Base-by-base conservation (phyloP, 2,888 invertebrate species). In the Drosophila testacea region DNA sequence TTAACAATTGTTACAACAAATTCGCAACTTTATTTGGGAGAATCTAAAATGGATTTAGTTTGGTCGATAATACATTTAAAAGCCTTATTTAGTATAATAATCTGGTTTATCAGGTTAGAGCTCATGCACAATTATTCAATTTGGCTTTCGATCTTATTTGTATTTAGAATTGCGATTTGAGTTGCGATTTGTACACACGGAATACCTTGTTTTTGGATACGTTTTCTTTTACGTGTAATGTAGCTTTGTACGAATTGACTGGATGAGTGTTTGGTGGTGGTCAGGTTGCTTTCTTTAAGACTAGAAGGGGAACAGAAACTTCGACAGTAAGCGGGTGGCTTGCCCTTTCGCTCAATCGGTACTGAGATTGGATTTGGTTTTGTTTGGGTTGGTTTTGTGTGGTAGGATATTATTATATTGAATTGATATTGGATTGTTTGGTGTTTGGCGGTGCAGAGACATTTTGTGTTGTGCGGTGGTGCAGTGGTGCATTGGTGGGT, bases 161-260 rank as follows among this genome's bases (percentile, higher is more conserved):
- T 47, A 41, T 42, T 30, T 54, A 2, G 6, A 38, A 16, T 41
- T 48, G 42, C 7, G 32, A 32, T 6, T 69, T 66, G 59, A 65
- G 62, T 68, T 70, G 79, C 59, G 65, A 64, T 63, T 73, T 70
- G 69, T 66, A 48, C 51, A 80, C 77, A 67, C 67, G 69, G 83
- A 92, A 91, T 92, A 92, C 92, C 92, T 92, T 92, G 91, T 88
- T 91, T 92, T 91, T 89, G 88, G 88, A 92, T 88, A 89, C 91
- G 91, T 91, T 91, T 90, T 92, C 90, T 92, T 92, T 92, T 92
- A 82, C 91, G 91, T 77, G 89, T 87, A 79, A 91, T 90, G 83
- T 92, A 92, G 88, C 86, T 92, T 89, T 90, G 83, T 84, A 92
- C 85, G 81, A 92, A 92, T 89, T 87, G 74, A 79, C 92, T 92